A percentile compares a stretch with the other conserved stretches of the same genome.
phyloP scores from a whole-genome alignment of 2,113 vertebrate species.

The Micronycteris hirsuta region DNA sequence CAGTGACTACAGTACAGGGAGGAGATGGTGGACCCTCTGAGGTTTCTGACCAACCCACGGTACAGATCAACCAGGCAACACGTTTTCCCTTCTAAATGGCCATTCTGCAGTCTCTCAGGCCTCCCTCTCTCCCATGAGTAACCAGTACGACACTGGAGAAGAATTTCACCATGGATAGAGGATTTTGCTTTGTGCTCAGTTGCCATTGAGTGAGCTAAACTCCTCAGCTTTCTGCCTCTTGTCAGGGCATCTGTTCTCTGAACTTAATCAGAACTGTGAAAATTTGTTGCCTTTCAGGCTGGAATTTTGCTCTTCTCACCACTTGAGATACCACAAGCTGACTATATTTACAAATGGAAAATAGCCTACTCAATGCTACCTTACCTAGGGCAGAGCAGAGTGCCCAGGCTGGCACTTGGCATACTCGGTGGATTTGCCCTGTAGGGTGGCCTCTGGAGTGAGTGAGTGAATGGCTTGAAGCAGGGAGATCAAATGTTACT shows the following conservation, averaged over 20 bases:
- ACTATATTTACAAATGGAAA: neutral
- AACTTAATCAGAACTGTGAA: constrained; percentile 39
- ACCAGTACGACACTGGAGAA: neutral
- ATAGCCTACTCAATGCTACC: neutral
- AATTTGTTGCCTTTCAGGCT: neutral
- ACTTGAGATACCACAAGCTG: neutral
- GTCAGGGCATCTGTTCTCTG: constrained; percentile 22
- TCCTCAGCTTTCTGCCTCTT: neutral
- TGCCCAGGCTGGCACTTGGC: neutral
- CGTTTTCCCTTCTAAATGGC: neutral
- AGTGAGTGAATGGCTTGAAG: neutral
- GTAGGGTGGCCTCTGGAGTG: neutral
- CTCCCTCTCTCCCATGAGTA: neutral
- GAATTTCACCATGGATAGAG: neutral
- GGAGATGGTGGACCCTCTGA: neutral
- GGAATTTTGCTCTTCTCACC: neutral
- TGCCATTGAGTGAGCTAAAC: neutral
- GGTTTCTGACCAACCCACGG: neutral
- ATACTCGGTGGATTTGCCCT: neutral
- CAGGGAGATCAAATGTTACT: neutral
- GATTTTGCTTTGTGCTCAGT: neutral
- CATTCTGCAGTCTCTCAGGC: neutral
- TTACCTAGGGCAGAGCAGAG: neutral
- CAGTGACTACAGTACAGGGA: neutral
- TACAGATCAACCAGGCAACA: accelerated